Conservation (phyloP, 1,140 invertebrate species). For the Drosophila jambulina region DNA sequence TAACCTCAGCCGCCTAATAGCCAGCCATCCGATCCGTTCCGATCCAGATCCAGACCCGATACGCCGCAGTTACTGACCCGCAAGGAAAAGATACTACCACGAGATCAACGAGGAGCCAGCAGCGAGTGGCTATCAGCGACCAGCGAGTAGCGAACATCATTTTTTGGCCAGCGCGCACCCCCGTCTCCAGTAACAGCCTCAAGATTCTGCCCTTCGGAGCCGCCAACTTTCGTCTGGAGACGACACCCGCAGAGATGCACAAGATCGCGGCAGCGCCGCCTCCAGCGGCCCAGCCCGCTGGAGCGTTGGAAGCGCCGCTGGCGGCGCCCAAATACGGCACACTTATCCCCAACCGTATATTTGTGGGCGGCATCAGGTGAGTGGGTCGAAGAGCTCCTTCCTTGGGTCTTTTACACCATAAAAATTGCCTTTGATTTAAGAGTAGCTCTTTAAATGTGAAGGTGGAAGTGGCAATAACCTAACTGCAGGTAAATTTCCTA, state of each 20-base stretch:
- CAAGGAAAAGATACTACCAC: neutral
- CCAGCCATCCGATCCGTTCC: constrained; percentile 21
- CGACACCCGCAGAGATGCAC: constrained; percentile 81
- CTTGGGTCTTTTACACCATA: neutral
- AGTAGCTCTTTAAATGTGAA: neutral
- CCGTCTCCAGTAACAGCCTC: constrained; percentile 64
- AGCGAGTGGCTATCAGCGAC: constrained; percentile 2
- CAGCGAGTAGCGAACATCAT: constrained; percentile 5
- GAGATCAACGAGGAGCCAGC: neutral
- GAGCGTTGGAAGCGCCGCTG: constrained; percentile 85
- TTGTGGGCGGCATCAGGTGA: constrained; percentile 86
- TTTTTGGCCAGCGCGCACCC: constrained; percentile 50
- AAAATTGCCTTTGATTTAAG: neutral
- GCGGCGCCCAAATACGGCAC: constrained; percentile 91
- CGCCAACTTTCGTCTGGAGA: constrained; percentile 83
- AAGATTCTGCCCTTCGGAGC: constrained; percentile 84
- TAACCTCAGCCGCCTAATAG: constrained; percentile 32
- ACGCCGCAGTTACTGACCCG: neutral
- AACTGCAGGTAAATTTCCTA: neutral
- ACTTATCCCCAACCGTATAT: constrained; percentile 96
- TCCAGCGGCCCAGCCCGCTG: constrained; percentile 67
- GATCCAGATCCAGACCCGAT: constrained; percentile 15
- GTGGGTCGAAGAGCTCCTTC: neutral
- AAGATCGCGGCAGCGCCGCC: constrained; percentile 78
- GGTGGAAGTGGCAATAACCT: neutral